Base-by-base conservation (phyloP, 2,797 vertebrate genomes). In the Okamejei kenojei region DNA sequence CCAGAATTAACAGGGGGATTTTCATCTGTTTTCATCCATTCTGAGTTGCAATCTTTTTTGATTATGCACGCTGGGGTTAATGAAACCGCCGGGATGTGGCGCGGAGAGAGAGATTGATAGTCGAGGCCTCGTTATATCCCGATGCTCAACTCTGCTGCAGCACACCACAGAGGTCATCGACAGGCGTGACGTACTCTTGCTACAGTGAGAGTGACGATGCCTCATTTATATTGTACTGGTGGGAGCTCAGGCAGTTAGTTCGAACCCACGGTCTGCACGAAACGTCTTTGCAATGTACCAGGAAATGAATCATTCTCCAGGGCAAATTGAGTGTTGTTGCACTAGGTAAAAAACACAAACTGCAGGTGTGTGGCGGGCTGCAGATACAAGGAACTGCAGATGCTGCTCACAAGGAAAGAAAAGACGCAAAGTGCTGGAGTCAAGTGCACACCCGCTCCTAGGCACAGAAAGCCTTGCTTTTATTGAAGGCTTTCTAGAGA, bases 1-100 rank as follows among this genome's bases (percentile, higher is more conserved):
- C 11, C 81, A 84, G 10, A 58, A 11, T 61, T 29, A 61, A 9
- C 58, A 61, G 58, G 29, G 29, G 29, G 7, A 65, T 9, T 65
- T 88, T 68, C 63, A 68, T n/a, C 61, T 88, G 21, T 88, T 68
- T 68, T 68, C n/a, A 68, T 65, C 11, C 32, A 35, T 88, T 88
- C 84, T 68, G 84, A 7, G 19, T 68, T 7, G 32, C 84, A 45
- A 68, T 54, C 81, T 61, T 10, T 54, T 45, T 84, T 58, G 54
- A 84, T 84, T 84, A 68, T 19, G 17, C n/a, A 68, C n/a, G 84
- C 65, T 35, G 63, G 17, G 63, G 35, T 35, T 68, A 88, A 68
- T 35, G 63, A 88, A 65, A 88, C 84, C 65, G 84, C 32, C 84
- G 68, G 84, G 84, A 88, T 68, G 63, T 45, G 68, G 63, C 84